Evolutionary conservation across 92 coral and sea anemone species (phyloP), one percentile per base, ranked within the genome.

Genomic region (Umimayanthus kanabou): DNA sequence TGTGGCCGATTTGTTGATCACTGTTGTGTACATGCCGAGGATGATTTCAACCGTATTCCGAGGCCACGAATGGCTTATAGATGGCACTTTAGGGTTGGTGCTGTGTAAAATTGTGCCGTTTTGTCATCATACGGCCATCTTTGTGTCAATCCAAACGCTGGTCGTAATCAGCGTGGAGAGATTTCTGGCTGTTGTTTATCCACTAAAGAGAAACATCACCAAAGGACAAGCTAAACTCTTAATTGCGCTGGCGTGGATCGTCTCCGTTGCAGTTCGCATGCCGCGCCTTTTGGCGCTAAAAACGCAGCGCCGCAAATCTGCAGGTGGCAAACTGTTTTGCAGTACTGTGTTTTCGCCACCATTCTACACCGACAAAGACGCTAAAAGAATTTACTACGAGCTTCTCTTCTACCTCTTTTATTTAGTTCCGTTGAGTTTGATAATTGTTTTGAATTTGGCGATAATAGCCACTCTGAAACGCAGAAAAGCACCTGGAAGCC

Each of bases 161-260:
- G 16, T 50, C 11, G 57, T 13, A 50, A 50, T 50, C 57, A 50
- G 15, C 57, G 57, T 50, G 57, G 57, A 72, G 39, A 72, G 77
- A 39, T 72, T 72, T 10, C 16, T 30, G 77, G 77, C 77, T 72
- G 77, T 73, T 9, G 77, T 73, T 73, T 30, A 73, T 73, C 77
- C 77, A 73, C 77, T 73, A 20, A 73, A 73, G 77, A 73, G 23
- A 73, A 73, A 73, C 77, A 29, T 80, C 15, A 57, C 84, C 5
- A 80, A 66, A 57, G 39, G 64, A 58, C 49, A 57, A 33, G 84
- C 84, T 58, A 80, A 58, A 33, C 39, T 25, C 30, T 80, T 80
- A 80, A 39, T 61, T 20, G 85, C 73, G 33, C 15, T 80, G 47
- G 29, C 85, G 1, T 80, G 85, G 73, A 5, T 80, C 4, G n/a